Evolutionary conservation across 2,113 vertebrate genomes (phyloP), one percentile per base, ranked within the genome.

Genomic region (Menura novaehollandiae): DNA sequence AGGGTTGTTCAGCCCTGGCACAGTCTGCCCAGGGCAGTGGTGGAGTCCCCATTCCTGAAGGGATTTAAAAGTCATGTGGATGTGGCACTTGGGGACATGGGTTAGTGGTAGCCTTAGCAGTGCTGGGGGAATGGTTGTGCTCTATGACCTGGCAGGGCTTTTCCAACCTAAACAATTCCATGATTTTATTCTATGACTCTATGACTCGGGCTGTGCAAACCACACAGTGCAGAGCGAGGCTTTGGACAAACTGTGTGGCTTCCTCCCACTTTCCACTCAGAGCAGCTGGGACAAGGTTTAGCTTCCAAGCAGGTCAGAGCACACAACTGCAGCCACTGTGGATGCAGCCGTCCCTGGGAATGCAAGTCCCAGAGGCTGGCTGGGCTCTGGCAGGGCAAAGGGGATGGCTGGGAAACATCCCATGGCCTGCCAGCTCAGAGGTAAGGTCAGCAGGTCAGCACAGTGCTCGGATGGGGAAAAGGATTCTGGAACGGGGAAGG

Each of bases 291-390:
- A 63, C 3, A 67, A 76, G 32, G 58, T 58, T 72, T 49, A 35
- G 9, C 49, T 33, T 53, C 15, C 15, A 35, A 21, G 35, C 8
- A 35, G 39, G 19, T 26, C 39, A 60, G 30, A 46, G 44, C 13
- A 23, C 43, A 35, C 15, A 11, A 49, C 47, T 6, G 47, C 37
- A 37, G 62, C 9, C n/a, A 24, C 46, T 28, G 23, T 7, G 62
- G 51, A 32, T 26, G 30, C n/a, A 16, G 28, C 32, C 0, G 0
- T n/a, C 26, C 43, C n/a, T 0, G 1, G 59, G 44, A 84, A 87
- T 16, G 10, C 3, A 7, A 51, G 26, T 28, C 21, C 53, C 15
- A 15, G 49, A 0, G 0, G 43, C 47, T 39, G 59, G 32, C 35
- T 49, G 62, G 46, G 58, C 28, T 19, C 26, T 11, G 14, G 24